These are phyloP conservation scores for Chaenocephalus aceratus DNA, from an alignment of 2,113 vertebrate genomes.

Conservation along the genomic window DNA sequence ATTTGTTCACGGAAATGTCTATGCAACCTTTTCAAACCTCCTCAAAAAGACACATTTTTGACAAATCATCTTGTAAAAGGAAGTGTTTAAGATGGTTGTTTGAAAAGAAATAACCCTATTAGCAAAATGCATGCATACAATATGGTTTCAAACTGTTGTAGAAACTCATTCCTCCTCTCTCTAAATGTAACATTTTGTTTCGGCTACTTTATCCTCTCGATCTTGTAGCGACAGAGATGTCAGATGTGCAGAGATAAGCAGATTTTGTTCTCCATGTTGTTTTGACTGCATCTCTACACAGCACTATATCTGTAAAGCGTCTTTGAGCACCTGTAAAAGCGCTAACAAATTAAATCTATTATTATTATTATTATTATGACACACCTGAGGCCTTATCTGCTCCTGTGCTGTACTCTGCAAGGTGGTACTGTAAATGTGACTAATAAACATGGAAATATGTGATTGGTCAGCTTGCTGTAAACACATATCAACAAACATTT, in stretches of 20 bases:
- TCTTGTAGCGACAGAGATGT: conserved; percentile 2
- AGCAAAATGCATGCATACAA: too few species aligned
- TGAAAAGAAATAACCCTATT: too few species aligned
- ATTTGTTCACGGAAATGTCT: neutral
- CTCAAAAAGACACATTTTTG: neutral
- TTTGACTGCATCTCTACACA: conserved; percentile 49
- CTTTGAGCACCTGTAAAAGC: too few species aligned
- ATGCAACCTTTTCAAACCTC: conserved; percentile 8
- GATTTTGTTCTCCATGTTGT: conserved; percentile 30
- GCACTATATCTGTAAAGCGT: neutral
- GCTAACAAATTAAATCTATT: too few species aligned
- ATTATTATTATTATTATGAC: neutral
- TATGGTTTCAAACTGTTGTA: neutral
- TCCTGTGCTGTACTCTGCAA: conserved; percentile 12
- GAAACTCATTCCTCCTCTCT: neutral
- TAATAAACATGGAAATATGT: neutral
- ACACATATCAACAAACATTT: conserved; percentile 25
- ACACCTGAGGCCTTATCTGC: conserved; percentile 57
- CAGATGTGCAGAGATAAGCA: conserved; percentile 30
- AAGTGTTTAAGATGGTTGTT: neutral
- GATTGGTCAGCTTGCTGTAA: conserved; percentile 36
- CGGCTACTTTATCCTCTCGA: conserved; percentile 5
- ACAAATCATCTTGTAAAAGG: neutral
- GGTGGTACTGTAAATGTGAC: neutral
- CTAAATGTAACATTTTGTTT: conserved; percentile 24